Conservation (phyloP, 2,888 invertebrate species). For the Ctenicera cuprea region DNA sequence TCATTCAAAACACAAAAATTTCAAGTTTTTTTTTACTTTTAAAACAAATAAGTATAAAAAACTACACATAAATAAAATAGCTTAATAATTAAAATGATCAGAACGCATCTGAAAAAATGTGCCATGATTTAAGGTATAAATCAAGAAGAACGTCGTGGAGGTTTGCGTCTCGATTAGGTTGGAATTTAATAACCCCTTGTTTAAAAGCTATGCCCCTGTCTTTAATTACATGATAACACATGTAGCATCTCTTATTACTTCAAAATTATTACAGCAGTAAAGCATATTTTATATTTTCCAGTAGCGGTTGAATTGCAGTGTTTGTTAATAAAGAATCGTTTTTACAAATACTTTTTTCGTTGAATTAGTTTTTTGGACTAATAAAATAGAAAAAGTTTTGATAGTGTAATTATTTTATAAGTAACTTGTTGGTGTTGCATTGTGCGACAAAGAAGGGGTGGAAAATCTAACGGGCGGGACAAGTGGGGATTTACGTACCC, state of each 20-base stretch:
- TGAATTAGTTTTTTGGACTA: neutral
- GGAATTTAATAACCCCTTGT: constrained; percentile 28
- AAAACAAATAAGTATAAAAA: too few relatives aligned
- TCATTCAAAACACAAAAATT: too few relatives aligned
- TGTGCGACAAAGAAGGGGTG: too few relatives aligned
- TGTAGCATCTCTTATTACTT: constrained; percentile 22
- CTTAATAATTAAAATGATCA: neutral
- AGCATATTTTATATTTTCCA: constrained; percentile 3
- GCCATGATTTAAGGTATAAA: constrained; percentile 1
- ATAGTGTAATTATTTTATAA: too few relatives aligned
- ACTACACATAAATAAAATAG: neutral
- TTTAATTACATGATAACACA: constrained; percentile 31
- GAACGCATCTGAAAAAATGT: neutral
- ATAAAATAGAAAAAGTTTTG: too few relatives aligned
- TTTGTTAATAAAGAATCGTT: neutral
- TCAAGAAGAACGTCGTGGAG: constrained; percentile 13
- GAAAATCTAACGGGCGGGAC: too few relatives aligned
- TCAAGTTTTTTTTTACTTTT: too few relatives aligned
- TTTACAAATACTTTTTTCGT: too few relatives aligned
- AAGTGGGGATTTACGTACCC: too few relatives aligned
- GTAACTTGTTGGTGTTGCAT: too few relatives aligned
- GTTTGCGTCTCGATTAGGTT: constrained; percentile 22
- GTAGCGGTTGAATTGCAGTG: too few relatives aligned
- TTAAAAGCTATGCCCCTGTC: constrained; percentile 23
- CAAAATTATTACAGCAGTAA: constrained; percentile 18